Evolutionary conservation across 2,797 vertebrate genomes (phyloP).

Genomic region (Hafferia zeledoni): DNA sequence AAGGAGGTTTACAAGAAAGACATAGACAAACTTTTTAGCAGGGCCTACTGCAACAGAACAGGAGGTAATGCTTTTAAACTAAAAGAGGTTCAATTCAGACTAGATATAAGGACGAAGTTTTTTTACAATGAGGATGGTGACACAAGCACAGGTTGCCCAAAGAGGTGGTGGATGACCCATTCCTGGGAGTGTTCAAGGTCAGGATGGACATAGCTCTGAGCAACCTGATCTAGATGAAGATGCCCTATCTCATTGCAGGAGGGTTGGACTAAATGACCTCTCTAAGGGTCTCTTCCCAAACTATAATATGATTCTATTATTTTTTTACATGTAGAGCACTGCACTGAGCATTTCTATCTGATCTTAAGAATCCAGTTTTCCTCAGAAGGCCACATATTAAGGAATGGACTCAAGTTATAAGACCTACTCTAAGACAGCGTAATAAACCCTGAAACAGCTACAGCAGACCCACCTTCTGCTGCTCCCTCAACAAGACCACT

Average conservation of each 20-base stretch:
- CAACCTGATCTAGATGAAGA: background rate
- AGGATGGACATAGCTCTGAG: background rate
- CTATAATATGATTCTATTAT: background rate
- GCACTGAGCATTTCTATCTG: background rate
- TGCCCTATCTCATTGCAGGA: background rate
- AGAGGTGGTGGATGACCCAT: background rate
- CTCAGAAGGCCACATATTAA: background rate
- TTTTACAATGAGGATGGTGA: background rate
- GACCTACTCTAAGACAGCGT: background rate
- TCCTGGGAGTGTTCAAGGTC: background rate
- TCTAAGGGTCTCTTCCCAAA: background rate
- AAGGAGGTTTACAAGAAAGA: background rate
- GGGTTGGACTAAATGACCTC: background rate
- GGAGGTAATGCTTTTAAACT: background rate
- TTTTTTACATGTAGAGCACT: background rate
- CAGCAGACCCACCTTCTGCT: background rate
- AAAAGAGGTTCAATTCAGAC: background rate
- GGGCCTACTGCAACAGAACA: background rate
- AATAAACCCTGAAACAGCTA: background rate
- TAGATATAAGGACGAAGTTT: background rate
- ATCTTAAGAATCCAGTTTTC: background rate
- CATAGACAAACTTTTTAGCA: background rate
- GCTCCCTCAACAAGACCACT: background rate
- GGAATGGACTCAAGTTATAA: rapidly evolving
- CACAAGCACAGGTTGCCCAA: background rate